Percentiles rank a stretch among this genome's conserved stretches.
phyloP scores from a whole-genome alignment of 2,113 vertebrate genomes.

The Notothenia rossii region DNA sequence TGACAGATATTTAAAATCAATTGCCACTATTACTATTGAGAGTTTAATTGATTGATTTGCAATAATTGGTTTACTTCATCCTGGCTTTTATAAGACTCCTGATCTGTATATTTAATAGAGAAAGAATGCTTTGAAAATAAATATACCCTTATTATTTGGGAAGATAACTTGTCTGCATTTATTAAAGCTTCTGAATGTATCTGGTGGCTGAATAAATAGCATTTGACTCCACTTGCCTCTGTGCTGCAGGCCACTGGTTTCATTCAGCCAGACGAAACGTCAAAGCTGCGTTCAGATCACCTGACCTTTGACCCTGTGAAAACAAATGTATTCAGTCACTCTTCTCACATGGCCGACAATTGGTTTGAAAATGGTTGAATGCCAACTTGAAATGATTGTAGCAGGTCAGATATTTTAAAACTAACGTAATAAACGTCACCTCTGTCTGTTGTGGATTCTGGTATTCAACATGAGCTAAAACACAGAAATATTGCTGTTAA shows the following conservation, averaged over 20 bases:
- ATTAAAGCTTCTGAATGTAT: neutral
- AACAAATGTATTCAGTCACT: neutral
- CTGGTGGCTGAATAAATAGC: constrained; percentile 12
- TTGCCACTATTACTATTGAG: too few species aligned
- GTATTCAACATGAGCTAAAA: neutral
- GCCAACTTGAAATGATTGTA: neutral
- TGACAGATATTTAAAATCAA: too few species aligned
- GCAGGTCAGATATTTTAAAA: too few species aligned
- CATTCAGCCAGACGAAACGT: neutral
- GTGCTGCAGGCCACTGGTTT: neutral
- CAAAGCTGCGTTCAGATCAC: neutral
- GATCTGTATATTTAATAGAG: too few species aligned
- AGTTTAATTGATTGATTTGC: too few species aligned
- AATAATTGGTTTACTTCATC: too few species aligned
- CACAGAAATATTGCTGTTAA: neutral
- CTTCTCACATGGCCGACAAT: neutral
- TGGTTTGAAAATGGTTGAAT: neutral
- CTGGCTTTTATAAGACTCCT: too few species aligned
- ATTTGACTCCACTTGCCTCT: neutral
- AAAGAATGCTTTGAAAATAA: too few species aligned
- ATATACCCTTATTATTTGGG: too few species aligned
- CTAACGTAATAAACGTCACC: neutral
- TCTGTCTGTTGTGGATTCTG: neutral
- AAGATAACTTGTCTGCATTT: too few species aligned
- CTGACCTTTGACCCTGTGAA: neutral